Conservation (phyloP, 2,113 vertebrate genomes). For the Corynorhinus townsendii region DNA sequence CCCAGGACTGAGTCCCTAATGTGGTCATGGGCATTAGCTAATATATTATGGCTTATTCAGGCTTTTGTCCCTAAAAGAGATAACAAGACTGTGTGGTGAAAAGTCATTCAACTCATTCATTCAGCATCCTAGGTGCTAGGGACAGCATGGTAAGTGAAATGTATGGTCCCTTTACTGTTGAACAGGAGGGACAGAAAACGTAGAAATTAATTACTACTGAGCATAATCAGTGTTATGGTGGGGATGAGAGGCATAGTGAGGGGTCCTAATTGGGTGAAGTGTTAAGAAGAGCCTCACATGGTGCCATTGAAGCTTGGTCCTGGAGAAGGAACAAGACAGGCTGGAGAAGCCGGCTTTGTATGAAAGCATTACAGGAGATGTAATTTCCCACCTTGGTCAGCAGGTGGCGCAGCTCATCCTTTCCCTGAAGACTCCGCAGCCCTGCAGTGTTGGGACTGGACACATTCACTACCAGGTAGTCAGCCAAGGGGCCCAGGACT, state of each 20-base stretch:
- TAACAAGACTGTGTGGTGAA: neutral
- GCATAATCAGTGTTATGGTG: neutral
- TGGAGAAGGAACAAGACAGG: neutral
- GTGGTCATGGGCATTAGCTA: neutral
- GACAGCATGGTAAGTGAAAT: neutral
- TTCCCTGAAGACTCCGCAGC: conserved; percentile 90
- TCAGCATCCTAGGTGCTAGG: neutral
- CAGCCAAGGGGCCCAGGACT: conserved; percentile 89
- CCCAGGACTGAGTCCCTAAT: neutral
- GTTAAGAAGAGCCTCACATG: fast-evolving
- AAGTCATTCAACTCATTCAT: neutral
- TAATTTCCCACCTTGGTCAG: conserved; percentile 84
- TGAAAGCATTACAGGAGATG: neutral
- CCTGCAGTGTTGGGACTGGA: conserved; percentile 97
- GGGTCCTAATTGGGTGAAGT: neutral
- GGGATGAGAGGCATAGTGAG: neutral
- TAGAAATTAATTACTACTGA: neutral
- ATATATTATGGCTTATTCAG: neutral
- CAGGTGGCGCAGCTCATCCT: conserved; percentile 84
- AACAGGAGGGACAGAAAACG: neutral
- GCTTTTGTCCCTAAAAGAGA: neutral
- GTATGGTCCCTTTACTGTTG: neutral
- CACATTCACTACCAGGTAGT: conserved; percentile 96
- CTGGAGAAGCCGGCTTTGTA: neutral
- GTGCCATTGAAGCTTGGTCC: fast-evolving